A percentile compares a stretch with the other conserved stretches of the same genome.
Evolutionary conservation across 2,797 vertebrate species (phyloP).

Genomic region (Galagoides demidoff): DNA sequence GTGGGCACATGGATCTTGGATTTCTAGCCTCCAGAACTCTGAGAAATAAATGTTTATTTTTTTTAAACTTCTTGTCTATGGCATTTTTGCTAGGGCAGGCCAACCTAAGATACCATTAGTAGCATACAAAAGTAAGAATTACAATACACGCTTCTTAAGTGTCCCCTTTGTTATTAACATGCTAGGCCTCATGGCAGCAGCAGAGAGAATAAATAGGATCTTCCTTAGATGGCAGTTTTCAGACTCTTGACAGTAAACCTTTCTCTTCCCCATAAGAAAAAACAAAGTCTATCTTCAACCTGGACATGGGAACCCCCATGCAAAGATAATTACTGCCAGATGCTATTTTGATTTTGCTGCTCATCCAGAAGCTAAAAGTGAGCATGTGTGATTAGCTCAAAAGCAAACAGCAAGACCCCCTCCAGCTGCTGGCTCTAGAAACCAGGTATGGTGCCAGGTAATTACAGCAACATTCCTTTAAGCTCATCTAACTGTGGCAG

Average conservation of each 20-base stretch:
- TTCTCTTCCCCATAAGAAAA: not conserved
- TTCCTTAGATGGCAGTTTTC: not conserved
- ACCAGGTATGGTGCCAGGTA: not conserved
- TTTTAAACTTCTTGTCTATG: not conserved
- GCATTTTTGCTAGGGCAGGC: not conserved
- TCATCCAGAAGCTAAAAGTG: not conserved
- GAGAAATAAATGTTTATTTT: not conserved
- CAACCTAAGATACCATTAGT: not conserved
- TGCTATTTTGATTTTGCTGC: not conserved
- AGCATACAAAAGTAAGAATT: not conserved
- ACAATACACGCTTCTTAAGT: no score
- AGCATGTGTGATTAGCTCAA: not conserved
- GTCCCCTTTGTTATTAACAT: not conserved
- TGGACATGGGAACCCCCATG: not conserved
- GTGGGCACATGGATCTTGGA: not conserved
- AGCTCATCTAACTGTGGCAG: not conserved
- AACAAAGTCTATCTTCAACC: not conserved
- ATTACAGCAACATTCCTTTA: not conserved
- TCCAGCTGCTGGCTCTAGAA: not conserved
- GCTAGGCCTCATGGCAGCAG: not conserved
- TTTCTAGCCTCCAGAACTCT: not conserved
- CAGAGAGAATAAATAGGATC: not conserved
- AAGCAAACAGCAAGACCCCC: not conserved
- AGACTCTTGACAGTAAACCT: not conserved
- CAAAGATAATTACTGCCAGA: not conserved